Conservation (phyloP, 1,140 invertebrate species). For the Psilanteris sp. region DNA sequence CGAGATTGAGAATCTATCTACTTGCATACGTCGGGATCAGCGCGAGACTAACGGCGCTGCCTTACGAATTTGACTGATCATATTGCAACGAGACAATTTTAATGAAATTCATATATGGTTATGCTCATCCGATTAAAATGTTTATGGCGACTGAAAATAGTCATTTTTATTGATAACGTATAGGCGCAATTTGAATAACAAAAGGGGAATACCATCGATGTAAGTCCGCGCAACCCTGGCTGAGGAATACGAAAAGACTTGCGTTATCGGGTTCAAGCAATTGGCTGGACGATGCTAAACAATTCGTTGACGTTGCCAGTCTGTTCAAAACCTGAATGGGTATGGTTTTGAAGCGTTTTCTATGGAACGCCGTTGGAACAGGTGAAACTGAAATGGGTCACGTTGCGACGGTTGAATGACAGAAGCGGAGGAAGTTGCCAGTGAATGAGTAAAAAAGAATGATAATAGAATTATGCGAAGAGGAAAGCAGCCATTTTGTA, state of each 20-base stretch:
- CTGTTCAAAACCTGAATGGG: no score
- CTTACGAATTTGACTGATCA: slow-evolving; percentile 20
- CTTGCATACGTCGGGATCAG: slow-evolving; percentile 25
- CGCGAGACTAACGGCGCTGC: slow-evolving; percentile 24
- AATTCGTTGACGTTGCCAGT: no score
- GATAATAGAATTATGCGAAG: slow-evolving; percentile 62
- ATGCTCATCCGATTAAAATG: not conserved
- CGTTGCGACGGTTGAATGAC: slow-evolving; percentile 19
- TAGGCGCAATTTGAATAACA: no score
- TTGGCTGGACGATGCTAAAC: no score
- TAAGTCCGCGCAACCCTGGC: no score
- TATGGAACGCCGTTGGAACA: slow-evolving; percentile 2
- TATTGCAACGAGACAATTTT: slow-evolving; percentile 1
- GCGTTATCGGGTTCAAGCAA: no score
- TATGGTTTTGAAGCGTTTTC: no score
- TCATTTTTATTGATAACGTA: no score
- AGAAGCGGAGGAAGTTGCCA: slow-evolving; percentile 32
- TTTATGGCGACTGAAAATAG: no score
- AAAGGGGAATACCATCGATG: no score
- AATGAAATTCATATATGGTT: not conserved
- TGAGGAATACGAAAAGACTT: no score
- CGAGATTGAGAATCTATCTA: slow-evolving; percentile 76
- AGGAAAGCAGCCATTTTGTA: slow-evolving; percentile 71
- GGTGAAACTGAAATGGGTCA: slow-evolving; percentile 43
- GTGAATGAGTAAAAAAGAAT: slow-evolving; percentile 40